phyloP scores from a whole-genome alignment of 2,888 invertebrate species.

The Aspidapion aeneum region DNA sequence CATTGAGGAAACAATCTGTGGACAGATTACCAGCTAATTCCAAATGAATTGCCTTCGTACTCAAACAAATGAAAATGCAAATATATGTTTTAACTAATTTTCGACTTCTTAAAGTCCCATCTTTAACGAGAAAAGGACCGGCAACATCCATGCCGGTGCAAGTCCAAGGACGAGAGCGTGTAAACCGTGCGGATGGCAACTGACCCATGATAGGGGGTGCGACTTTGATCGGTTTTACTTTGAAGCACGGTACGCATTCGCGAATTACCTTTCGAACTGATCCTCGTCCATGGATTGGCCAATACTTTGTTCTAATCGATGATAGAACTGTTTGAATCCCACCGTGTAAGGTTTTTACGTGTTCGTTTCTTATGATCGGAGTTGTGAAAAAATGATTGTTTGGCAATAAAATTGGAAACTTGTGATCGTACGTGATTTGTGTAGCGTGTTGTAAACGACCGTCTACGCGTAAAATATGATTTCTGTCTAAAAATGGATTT shows the following conservation, averaged over 20 bases:
- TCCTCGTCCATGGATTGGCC: not conserved
- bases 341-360: not conserved
- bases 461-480: not conserved
- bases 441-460: not conserved
- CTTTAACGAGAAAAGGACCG: not conserved
- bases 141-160: not conserved
- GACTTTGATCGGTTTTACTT: not conserved
- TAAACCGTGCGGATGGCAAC: not conserved
- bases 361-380: not conserved
- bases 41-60: not conserved
- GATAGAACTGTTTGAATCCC: not conserved
- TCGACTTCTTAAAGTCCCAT: not conserved
- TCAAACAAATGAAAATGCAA: not conserved
- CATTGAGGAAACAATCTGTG: too few species aligned
- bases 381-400: not conserved
- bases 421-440: not conserved
- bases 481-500: not conserved
- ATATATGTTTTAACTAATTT: not conserved
- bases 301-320: not conserved
- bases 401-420: not conserved
- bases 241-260: too few species aligned
- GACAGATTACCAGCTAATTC: too few species aligned
- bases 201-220: not conserved
- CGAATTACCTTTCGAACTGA: not conserved
- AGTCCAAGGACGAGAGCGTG: not conserved